Conservation (phyloP, 2,797 vertebrate genomes). For the Xiphorhynchus erythropygius region DNA sequence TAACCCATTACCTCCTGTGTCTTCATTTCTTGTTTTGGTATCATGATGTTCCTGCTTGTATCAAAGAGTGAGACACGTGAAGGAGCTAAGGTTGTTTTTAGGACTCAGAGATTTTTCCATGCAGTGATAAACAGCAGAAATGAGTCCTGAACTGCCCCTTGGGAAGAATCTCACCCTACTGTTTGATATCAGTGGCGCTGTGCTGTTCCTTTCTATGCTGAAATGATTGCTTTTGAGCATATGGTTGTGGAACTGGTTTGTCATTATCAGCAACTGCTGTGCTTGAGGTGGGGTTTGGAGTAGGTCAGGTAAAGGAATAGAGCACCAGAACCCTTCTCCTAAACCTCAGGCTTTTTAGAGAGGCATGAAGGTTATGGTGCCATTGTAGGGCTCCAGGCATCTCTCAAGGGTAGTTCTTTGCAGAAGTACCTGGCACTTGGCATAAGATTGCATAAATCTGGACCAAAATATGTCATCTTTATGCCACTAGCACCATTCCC, state of each 20-base stretch:
- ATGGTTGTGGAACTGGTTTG: neutral
- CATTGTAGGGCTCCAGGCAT: neutral
- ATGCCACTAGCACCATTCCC: neutral
- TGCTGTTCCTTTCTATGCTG: neutral
- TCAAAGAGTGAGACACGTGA: neutral
- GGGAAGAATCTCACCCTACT: neutral
- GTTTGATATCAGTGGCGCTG: neutral
- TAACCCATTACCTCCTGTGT: neutral
- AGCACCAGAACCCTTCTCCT: neutral
- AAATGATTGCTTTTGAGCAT: neutral
- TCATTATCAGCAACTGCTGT: accelerated
- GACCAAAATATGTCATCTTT: neutral
- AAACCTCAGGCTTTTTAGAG: neutral
- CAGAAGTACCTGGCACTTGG: neutral
- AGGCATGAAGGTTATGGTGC: neutral
- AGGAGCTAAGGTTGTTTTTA: neutral
- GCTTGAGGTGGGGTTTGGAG: neutral
- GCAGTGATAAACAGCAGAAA: neutral
- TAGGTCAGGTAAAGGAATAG: neutral
- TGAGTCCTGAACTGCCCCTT: neutral
- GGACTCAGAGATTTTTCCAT: neutral
- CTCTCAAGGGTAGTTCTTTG: neutral
- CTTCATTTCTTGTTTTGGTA: neutral
- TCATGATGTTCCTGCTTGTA: neutral
- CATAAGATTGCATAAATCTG: neutral